Evolutionary conservation across 2,888 invertebrate genomes (phyloP), one percentile per base, ranked within the genome.

Genomic region (Macrosiphum euphorbiae): DNA sequence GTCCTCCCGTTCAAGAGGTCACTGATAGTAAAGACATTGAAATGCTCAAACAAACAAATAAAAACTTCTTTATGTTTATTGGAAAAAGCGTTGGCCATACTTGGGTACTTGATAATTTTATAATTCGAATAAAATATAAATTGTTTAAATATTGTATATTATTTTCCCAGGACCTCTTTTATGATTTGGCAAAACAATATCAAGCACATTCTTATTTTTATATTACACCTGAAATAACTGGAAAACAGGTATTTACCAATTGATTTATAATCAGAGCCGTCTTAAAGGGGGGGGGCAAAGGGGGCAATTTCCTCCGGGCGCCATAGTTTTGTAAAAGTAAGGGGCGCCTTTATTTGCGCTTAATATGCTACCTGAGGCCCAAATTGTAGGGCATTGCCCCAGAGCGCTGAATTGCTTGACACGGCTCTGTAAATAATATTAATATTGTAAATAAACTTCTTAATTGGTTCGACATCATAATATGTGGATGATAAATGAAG

Each of bases 201-300:
- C 98, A 98, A 96, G 97, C 98, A 20, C 97, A 98, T 95, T 97
- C 98, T 92, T 98, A 98, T 96, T 99, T 99, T 96, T 99, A 98
- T 96, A 97, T 97, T 88, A 97, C 97, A 95, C 96, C 97, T 92
- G 97, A 97, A 95, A 97, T 97, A 95, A 96, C 98, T 90, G 97
- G 97, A 11, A 97, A 97, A 94, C 97, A 97, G 94, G 94, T 94
- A 90, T 67, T 47, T 28, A 95, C 95, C 94, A 61, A 94, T 44
- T 41, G 24, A 41, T 89, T 89, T n/a, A n/a, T n/a, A n/a, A n/a
- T n/a, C n/a, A n/a, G n/a, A n/a, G n/a, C n/a, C n/a, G n/a, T n/a
- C n/a, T n/a, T n/a, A n/a, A n/a, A n/a, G n/a, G n/a, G n/a, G n/a
- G n/a, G n/a, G n/a, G n/a, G n/a, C n/a, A n/a, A n/a, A n/a, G n/a